Conservation (phyloP, 1,140 invertebrate genomes). For the Laupala kohalensis region DNA sequence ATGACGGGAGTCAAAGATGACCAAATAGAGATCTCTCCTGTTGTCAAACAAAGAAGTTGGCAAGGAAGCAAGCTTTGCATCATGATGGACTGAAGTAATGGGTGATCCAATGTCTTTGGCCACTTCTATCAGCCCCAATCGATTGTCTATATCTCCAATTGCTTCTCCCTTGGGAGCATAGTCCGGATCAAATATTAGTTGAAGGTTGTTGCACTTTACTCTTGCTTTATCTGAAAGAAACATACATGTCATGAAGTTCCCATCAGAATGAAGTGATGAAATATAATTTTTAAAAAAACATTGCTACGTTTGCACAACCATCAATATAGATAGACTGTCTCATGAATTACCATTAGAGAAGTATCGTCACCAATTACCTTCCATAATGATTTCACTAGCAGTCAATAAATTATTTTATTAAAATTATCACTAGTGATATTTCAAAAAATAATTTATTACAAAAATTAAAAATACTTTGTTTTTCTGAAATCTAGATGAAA, state of each 20-base stretch:
- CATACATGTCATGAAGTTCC: background rate
- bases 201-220: constrained; percentile 68
- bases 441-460: too few species aligned
- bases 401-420: too few species aligned
- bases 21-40: constrained; percentile 64
- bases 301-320: too few species aligned
- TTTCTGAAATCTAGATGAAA: too few species aligned
- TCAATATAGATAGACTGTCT: too few species aligned
- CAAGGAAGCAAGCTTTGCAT: constrained; percentile 47
- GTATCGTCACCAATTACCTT: too few species aligned
- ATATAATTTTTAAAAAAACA: too few species aligned
- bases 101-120: constrained; percentile 39
- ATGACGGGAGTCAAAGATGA: constrained; percentile 69
- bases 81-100: constrained; percentile 45
- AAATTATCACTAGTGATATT: too few species aligned
- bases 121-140: constrained; percentile 61
- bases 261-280: too few species aligned
- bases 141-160: constrained; percentile 65
- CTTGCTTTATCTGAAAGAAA: constrained; percentile 27
- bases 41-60: constrained; percentile 53
- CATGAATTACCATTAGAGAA: too few species aligned
- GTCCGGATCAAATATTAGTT: constrained; percentile 72
- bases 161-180: constrained; percentile 49
- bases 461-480: too few species aligned
- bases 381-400: too few species aligned